Evolutionary conservation across 2,797 vertebrate species (phyloP).

Genomic region (Eulemur coronatus): DNA sequence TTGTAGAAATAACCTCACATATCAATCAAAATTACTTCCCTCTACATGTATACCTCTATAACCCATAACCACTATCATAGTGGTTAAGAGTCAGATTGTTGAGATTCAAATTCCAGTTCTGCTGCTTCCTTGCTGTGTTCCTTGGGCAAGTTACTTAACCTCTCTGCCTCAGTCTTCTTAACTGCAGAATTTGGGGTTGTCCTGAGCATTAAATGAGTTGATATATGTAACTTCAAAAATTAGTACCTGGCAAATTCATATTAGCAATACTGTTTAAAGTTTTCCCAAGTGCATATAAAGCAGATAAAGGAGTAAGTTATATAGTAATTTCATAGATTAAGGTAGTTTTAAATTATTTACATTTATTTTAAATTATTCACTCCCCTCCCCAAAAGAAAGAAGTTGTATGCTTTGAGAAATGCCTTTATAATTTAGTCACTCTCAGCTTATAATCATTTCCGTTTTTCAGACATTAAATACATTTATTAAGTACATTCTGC

Average conservation of each 20-base stretch:
- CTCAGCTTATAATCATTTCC: background rate
- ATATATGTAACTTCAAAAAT: background rate
- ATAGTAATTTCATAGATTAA: constrained; percentile 1
- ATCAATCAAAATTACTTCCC: background rate
- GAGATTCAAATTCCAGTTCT: background rate
- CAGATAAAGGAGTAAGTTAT: background rate
- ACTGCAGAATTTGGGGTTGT: background rate
- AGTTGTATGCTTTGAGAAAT: background rate
- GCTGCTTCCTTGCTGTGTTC: background rate
- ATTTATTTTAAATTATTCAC: too few relatives aligned
- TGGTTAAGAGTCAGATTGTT: background rate
- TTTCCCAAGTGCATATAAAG: background rate
- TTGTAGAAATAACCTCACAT: background rate
- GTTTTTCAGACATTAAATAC: background rate
- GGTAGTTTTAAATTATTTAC: background rate
- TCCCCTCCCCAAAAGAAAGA: background rate
- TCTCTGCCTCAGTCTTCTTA: background rate
- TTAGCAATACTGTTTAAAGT: background rate
- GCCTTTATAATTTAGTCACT: background rate
- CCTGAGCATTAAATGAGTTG: background rate
- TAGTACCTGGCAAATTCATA: background rate
- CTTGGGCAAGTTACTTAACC: background rate
- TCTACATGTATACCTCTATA: background rate
- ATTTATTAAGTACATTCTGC: background rate
- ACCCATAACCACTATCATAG: background rate